These are phyloP conservation scores for Lottia scabra DNA, from an alignment of 2,888 invertebrate species.

Conservation along the genomic window DNA sequence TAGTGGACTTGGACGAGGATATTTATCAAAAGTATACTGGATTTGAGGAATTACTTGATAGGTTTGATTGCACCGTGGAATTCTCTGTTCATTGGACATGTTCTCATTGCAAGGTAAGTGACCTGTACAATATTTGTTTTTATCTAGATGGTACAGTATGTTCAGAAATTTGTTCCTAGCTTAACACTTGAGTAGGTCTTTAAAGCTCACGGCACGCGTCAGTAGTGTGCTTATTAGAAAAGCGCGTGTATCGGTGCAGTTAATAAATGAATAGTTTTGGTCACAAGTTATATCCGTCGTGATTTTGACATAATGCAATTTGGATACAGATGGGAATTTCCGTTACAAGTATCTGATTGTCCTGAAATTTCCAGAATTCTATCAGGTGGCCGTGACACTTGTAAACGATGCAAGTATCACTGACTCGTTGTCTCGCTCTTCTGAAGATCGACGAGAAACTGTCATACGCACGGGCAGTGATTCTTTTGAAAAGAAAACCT, in stretches of 20 bases:
- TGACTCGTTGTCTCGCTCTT: constrained; percentile 1
- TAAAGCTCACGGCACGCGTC: background rate
- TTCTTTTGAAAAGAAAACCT: constrained; percentile 4
- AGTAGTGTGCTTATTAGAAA: background rate
- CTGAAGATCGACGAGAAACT: background rate
- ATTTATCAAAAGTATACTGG: background rate
- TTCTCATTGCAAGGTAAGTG: constrained; percentile 3
- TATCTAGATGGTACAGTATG: too few relatives aligned
- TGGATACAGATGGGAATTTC: background rate
- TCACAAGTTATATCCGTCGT: background rate
- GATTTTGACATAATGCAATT: constrained; percentile 7
- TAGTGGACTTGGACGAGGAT: constrained; percentile 5
- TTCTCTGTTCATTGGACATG: background rate
- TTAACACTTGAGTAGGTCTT: background rate
- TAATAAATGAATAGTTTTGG: too few relatives aligned
- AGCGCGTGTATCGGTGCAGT: too few relatives aligned
- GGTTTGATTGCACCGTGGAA: background rate
- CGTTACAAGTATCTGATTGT: background rate
- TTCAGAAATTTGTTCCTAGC: too few relatives aligned
- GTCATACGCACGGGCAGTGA: constrained; percentile 5
- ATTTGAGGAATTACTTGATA: constrained; percentile 5
- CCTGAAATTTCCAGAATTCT: background rate
- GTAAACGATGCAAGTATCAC: background rate
- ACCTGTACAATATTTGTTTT: too few relatives aligned
- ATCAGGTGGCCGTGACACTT: constrained; percentile 2